Conservation (phyloP, 2,888 invertebrate species). For the Calameuta idolon region DNA sequence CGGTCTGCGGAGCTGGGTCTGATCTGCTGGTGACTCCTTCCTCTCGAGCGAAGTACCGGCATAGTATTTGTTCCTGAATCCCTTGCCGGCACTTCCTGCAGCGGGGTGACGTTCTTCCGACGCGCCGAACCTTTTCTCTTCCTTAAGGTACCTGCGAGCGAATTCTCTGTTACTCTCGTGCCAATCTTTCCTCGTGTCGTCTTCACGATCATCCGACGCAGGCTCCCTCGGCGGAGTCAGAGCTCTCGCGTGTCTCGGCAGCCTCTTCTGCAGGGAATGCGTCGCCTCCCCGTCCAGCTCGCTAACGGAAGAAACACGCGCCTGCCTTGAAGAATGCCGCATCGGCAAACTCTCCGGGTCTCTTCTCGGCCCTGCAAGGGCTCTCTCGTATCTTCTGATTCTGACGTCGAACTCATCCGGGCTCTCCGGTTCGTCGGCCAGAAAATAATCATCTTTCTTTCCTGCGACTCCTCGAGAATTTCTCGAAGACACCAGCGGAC, state of each 20-base stretch:
- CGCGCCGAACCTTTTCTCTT: conserved; percentile 40
- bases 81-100: conserved; percentile 20
- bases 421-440: conserved; percentile 24
- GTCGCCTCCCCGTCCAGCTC: conserved; percentile 19
- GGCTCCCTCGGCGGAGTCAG: conserved; percentile 50
- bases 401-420: conserved; percentile 52
- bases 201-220: conserved; percentile 5
- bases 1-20: not conserved
- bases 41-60: too few species aligned
- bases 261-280: conserved; percentile 26
- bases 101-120: conserved; percentile 24
- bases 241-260: conserved; percentile 53
- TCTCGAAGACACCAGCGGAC: too few species aligned
- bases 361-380: conserved; percentile 5
- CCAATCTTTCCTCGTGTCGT: conserved; percentile 42
- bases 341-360: not conserved
- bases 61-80: not conserved
- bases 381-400: conserved; percentile 50
- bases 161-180: conserved; percentile 50
- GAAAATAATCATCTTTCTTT: too few species aligned
- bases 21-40: not conserved
- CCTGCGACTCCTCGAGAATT: too few species aligned
- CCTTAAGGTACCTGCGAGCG: conserved; percentile 44
- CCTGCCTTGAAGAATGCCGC: conserved; percentile 18
- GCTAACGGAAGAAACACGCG: conserved; percentile 19